Evolutionary conservation across 1,140 invertebrate genomes (phyloP).

Genomic region (Hyles euphorbiae): DNA sequence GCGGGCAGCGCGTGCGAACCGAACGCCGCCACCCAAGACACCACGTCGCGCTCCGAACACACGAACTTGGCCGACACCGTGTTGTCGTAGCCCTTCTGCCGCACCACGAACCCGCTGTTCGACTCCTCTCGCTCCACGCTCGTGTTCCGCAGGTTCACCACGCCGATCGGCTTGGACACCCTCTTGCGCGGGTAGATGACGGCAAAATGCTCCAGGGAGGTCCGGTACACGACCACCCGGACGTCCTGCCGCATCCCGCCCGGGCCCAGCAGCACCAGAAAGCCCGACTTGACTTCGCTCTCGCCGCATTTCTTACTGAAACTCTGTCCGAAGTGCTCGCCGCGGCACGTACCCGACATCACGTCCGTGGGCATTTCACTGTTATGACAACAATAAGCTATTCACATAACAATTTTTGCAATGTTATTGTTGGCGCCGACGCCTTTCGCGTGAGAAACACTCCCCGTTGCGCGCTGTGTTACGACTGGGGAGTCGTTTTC

Average conservation of each 20-base stretch:
- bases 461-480: slow-evolving; percentile 9
- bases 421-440: slow-evolving; percentile 20
- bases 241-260: slow-evolving; percentile 78
- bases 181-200: slow-evolving; percentile 81
- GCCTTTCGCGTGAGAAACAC: slow-evolving; percentile 9
- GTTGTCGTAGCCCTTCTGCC: slow-evolving; percentile 79
- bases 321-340: slow-evolving; percentile 41
- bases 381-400: slow-evolving; percentile 33
- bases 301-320: slow-evolving; percentile 70
- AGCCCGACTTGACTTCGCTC: slow-evolving; percentile 79
- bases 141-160: slow-evolving; percentile 79
- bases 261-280: slow-evolving; percentile 77
- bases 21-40: slow-evolving; percentile 79
- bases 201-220: slow-evolving; percentile 81
- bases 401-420: slow-evolving; percentile 20
- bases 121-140: slow-evolving; percentile 74
- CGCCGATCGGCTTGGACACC: slow-evolving; percentile 78
- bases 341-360: slow-evolving; percentile 46
- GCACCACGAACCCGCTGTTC: slow-evolving; percentile 73
- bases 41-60: slow-evolving; percentile 76
- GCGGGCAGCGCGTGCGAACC: slow-evolving; percentile 70
- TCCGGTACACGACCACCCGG: slow-evolving; percentile 80
- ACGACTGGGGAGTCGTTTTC: slow-evolving; percentile 27
- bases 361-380: slow-evolving; percentile 62
- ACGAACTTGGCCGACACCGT: slow-evolving; percentile 78